These are phyloP conservation scores for Microchirus variegatus DNA, from an alignment of 2,797 vertebrate genomes.

Conservation along the genomic window DNA sequence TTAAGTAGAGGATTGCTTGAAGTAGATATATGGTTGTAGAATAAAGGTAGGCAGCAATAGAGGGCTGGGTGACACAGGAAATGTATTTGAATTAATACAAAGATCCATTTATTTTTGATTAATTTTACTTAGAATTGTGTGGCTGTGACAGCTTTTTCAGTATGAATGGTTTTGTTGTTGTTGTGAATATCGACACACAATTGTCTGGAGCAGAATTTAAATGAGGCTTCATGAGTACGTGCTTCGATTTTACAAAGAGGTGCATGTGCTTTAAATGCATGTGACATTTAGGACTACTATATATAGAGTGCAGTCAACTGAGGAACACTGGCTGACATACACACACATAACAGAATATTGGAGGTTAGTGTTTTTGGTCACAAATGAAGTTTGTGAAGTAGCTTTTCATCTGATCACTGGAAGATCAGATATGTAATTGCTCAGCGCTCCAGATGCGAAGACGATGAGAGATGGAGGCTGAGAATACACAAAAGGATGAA, in stretches of 20 bases:
- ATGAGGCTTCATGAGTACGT: neutral
- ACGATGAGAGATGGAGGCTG: conserved; percentile 6
- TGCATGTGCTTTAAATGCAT: conserved; percentile 26
- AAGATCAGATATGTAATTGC: conserved; percentile 53
- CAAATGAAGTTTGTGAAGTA: conserved; percentile 53
- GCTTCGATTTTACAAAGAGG: conserved; percentile 7
- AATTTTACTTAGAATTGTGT: neutral
- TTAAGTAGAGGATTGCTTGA: neutral
- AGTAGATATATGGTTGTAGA: neutral
- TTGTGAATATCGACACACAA: conserved; percentile 6
- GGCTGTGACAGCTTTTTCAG: too few species aligned
- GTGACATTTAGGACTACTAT: conserved; percentile 62
- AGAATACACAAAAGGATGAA: conserved; percentile 47
- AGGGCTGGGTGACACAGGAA: neutral
- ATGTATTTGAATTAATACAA: neutral
- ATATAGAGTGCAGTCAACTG: conserved; percentile 50
- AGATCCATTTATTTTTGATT: neutral
- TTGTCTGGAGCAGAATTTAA: conserved; percentile 4
- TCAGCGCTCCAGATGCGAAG: conserved; percentile 36
- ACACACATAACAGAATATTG: conserved; percentile 9
- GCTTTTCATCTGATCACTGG: conserved; percentile 36
- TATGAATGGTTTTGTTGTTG: neutral
- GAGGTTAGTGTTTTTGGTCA: conserved; percentile 47
- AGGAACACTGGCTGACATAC: conserved; percentile 27
- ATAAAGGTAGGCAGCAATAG: neutral